Evolutionary conservation across 1,140 invertebrate species (phyloP).

Genomic region (Alviniconcha marisindica): DNA sequence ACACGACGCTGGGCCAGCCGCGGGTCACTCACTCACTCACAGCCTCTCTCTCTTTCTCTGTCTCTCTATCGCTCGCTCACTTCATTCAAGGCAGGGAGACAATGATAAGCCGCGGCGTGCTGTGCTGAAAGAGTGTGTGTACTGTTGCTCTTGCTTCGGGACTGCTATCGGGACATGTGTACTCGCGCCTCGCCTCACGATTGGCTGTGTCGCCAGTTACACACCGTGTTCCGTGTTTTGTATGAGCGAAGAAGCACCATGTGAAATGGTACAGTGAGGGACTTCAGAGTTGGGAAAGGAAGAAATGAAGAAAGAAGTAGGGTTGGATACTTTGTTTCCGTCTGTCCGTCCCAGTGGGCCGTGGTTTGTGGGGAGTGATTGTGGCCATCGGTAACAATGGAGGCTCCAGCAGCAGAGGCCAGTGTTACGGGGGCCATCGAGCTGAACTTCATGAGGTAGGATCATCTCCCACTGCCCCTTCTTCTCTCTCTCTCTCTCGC

Average conservation of each 20-base stretch:
- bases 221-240: slow-evolving; percentile 26
- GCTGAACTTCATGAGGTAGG: slow-evolving; percentile 42
- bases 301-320: slow-evolving; percentile 14
- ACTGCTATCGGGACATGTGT: not conserved
- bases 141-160: slow-evolving; percentile 27
- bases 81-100: slow-evolving; percentile 30
- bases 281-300: not conserved
- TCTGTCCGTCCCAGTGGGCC: not conserved
- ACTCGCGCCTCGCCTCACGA: not conserved
- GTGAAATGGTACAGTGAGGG: slow-evolving; percentile 7
- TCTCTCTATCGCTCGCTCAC: slow-evolving; percentile 38
- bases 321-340: not conserved
- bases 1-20: not conserved
- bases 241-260: not conserved
- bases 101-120: slow-evolving; percentile 34
- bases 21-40: slow-evolving; percentile 30
- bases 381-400: slow-evolving; percentile 35
- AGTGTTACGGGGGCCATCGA: slow-evolving; percentile 44
- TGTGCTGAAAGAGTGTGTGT: slow-evolving; percentile 26
- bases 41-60: slow-evolving; percentile 41
- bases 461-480: not conserved
- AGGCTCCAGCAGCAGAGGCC: slow-evolving; percentile 36
- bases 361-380: not conserved
- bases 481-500: slow-evolving; percentile 1
- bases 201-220: slow-evolving; percentile 30